Evolutionary conservation across 2,113 vertebrate genomes (phyloP).

Genomic region (Saimiri boliviensis): DNA sequence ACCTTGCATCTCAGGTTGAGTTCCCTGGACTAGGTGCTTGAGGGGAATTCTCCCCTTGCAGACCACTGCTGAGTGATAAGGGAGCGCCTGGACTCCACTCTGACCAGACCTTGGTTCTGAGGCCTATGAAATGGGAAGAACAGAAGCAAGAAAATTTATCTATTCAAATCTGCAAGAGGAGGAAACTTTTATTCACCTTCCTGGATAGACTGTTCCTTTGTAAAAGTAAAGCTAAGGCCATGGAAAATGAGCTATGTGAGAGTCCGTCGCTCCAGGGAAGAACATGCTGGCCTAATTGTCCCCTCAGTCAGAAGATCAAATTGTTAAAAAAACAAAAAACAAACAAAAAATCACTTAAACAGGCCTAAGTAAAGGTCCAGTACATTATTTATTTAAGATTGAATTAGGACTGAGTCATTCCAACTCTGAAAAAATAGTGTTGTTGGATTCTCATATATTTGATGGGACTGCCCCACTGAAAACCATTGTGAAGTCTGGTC

Average conservation of each 20-base stretch:
- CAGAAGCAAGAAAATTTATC: not conserved
- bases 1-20: not conserved
- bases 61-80: not conserved
- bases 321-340: not conserved
- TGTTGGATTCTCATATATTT: not conserved
- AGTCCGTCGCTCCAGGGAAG: not conserved
- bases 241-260: not conserved
- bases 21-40: not conserved
- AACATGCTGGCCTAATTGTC: not conserved
- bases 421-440: not conserved
- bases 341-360: not conserved
- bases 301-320: not conserved
- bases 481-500: not conserved
- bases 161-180: not conserved
- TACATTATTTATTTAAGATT: not conserved
- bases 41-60: not conserved
- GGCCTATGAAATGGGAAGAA: not conserved
- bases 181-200: not conserved
- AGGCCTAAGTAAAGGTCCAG: not conserved
- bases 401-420: not conserved
- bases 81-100: not conserved
- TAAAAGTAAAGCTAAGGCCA: not conserved
- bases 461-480: not conserved
- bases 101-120: not conserved
- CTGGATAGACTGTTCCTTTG: not conserved